Evolutionary conservation across 2,113 vertebrate species (phyloP).

Genomic region (Ammodytes marinus): DNA sequence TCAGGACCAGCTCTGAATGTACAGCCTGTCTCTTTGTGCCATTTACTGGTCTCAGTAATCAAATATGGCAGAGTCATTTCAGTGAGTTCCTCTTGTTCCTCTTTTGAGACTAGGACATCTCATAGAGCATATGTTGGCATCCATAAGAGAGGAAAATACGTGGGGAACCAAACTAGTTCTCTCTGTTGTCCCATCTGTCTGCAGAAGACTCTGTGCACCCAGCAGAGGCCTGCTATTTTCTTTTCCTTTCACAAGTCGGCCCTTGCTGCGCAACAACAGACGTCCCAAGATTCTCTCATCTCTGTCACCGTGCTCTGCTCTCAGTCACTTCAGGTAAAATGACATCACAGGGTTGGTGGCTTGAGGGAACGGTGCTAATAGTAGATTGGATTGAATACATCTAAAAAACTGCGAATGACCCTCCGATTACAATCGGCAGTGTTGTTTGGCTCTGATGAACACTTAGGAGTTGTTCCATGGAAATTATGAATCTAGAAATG

Average conservation of each 20-base stretch:
- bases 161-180: conserved; percentile 70
- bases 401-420: conserved; percentile 54
- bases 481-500: conserved; percentile 77
- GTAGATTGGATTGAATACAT: conserved; percentile 32
- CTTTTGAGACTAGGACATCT: conserved; percentile 59
- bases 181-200: conserved; percentile 81
- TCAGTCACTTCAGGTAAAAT: conserved; percentile 38
- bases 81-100: conserved; percentile 51
- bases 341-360: conserved; percentile 53
- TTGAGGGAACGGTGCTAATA: conserved; percentile 39
- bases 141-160: conserved; percentile 71
- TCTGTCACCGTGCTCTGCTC: conserved; percentile 46
- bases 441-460: conserved; percentile 59
- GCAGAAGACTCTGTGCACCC: conserved; percentile 70
- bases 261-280: conserved; percentile 74
- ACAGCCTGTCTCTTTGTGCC: conserved; percentile 21
- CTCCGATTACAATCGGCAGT: conserved; percentile 50
- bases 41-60: conserved; percentile 34
- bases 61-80: conserved; percentile 46
- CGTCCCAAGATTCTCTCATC: conserved; percentile 57
- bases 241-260: conserved; percentile 58
- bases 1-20: neutral
- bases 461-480: conserved; percentile 56
- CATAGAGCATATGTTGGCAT: conserved; percentile 74
- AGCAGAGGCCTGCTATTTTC: conserved; percentile 60